Percentiles rank a stretch among this genome's conserved stretches.
phyloP scores from a whole-genome alignment of 2,113 vertebrate genomes.

The Galbula dea region DNA sequence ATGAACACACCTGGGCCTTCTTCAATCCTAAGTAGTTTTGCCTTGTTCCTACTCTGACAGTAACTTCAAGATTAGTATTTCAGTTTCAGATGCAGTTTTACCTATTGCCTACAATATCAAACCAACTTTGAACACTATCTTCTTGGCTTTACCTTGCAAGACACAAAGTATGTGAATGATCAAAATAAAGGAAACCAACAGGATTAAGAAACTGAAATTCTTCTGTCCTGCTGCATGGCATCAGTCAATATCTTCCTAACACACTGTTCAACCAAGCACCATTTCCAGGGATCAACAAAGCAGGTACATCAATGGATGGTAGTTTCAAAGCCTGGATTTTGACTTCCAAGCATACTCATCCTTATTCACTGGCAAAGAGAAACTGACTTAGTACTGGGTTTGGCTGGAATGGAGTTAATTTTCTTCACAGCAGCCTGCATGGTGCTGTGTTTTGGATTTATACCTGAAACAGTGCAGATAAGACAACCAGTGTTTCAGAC shows the following conservation, averaged over 20 bases:
- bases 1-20: background rate
- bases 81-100: background rate
- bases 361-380: background rate
- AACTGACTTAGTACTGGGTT: background rate
- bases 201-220: slow-evolving; percentile 9
- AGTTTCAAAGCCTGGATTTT: background rate
- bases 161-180: background rate
- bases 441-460: background rate
- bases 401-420: background rate
- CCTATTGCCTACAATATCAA: background rate
- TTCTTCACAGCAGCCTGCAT: background rate
- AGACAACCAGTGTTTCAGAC: background rate
- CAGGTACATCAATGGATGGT: background rate
- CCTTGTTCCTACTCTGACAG: background rate
- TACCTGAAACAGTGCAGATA: background rate
- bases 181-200: background rate
- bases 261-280: background rate
- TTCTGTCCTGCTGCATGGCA: background rate
- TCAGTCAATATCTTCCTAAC: background rate
- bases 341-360: background rate
- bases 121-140: background rate
- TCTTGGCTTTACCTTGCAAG: background rate
- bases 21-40: background rate
- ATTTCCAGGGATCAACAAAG: background rate
- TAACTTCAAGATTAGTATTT: background rate